phyloP scores from a whole-genome alignment of 2,888 invertebrate genomes.

The Matsumyia berberina region DNA sequence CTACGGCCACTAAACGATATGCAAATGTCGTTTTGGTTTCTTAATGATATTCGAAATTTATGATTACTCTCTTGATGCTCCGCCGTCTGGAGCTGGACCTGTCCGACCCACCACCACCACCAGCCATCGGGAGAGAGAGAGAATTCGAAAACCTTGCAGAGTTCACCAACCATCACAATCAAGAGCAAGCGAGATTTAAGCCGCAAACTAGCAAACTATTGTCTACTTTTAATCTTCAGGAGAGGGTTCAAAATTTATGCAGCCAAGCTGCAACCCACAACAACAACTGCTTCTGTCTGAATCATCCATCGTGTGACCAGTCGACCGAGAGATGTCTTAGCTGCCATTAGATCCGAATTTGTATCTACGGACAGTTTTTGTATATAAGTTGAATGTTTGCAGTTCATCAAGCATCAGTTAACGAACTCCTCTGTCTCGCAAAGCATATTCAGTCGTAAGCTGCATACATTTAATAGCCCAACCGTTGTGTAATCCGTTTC shows the following conservation, averaged over 20 bases:
- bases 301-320: constrained; percentile 55
- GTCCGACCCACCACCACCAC: constrained; percentile 12
- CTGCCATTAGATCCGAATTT: constrained; percentile 45
- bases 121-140: not conserved
- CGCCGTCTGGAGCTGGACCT: constrained; percentile 14
- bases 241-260: constrained; percentile 53
- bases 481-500: constrained; percentile 18
- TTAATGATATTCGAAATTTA: constrained; percentile 65
- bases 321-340: constrained; percentile 44
- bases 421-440: constrained; percentile 67
- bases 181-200: constrained; percentile 45
- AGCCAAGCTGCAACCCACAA: constrained; percentile 40
- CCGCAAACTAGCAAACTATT: constrained; percentile 11
- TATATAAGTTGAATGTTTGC: constrained; percentile 75
- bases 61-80: constrained; percentile 21
- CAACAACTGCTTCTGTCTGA: constrained; percentile 52
- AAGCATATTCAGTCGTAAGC: constrained; percentile 63
- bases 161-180: constrained; percentile 26
- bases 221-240: constrained; percentile 17
- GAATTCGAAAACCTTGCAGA: constrained; percentile 9
- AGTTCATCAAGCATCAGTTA: constrained; percentile 71
- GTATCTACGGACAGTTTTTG: constrained; percentile 53
- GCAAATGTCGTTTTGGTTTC: constrained; percentile 60
- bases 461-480: constrained; percentile 34
- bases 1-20: constrained; percentile 61